Percentiles rank a stretch among this genome's conserved stretches.
These are phyloP conservation scores for Ridgeia piscesae DNA, from an alignment of 1,140 invertebrate species.

Conservation along the genomic window DNA sequence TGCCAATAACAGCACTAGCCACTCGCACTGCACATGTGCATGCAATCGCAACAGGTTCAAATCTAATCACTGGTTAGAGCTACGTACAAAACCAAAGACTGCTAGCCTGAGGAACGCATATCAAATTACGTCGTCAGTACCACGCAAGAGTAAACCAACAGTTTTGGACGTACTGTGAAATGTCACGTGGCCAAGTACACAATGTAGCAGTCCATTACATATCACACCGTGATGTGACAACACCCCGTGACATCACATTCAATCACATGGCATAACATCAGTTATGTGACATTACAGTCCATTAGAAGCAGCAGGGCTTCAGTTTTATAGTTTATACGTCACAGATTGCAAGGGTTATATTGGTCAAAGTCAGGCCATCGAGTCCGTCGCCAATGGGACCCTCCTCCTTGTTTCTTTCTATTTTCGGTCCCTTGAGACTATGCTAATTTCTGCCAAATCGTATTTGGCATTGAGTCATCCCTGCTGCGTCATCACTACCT, in stretches of 20 bases:
- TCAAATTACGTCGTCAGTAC: background rate
- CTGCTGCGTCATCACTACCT: background rate
- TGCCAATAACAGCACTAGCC: background rate
- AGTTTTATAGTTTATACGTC: background rate
- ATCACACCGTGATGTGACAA: background rate
- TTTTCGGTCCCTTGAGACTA: background rate
- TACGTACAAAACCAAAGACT: background rate
- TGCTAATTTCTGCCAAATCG: background rate
- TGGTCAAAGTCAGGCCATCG: background rate
- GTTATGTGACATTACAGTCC: background rate
- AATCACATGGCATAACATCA: background rate
- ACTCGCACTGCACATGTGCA: background rate
- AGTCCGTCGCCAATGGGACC: background rate
- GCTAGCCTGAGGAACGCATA: background rate
- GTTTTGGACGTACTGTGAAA: background rate
- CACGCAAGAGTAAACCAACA: background rate
- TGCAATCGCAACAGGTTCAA: background rate
- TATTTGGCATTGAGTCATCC: background rate
- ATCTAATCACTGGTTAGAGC: background rate
- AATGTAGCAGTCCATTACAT: background rate
- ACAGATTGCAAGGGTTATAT: background rate
- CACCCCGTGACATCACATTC: background rate
- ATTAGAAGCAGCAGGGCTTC: background rate
- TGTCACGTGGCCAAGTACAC: background rate
- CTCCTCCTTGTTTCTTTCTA: background rate